phyloP scores from a whole-genome alignment of 2,113 vertebrate genomes.

The Zingel zingel region DNA sequence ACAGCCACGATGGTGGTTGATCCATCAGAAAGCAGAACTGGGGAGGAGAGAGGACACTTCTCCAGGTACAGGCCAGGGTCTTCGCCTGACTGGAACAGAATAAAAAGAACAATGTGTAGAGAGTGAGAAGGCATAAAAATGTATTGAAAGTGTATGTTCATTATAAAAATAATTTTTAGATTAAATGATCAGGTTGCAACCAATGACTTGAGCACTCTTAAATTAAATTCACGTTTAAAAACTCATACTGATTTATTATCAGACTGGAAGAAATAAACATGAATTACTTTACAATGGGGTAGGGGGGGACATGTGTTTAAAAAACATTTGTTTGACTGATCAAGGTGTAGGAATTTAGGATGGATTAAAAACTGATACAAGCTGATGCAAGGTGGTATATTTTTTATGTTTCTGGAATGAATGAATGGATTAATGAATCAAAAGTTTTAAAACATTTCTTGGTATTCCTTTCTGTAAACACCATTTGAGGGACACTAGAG shows the following conservation, averaged over 20 bases:
- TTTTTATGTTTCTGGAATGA: too few relatives aligned
- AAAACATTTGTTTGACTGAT: neutral
- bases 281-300: neutral
- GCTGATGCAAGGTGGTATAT: too few relatives aligned
- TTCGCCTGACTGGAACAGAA: conserved; percentile 15
- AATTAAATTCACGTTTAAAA: neutral
- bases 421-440: too few relatives aligned
- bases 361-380: too few relatives aligned
- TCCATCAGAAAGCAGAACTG: conserved; percentile 18
- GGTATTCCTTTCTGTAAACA: too few relatives aligned
- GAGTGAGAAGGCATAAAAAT: too few relatives aligned
- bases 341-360: too few relatives aligned
- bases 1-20: conserved; percentile 11
- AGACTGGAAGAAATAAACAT: neutral
- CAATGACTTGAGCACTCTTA: neutral
- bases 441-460: too few relatives aligned
- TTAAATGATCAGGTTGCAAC: conserved; percentile 12
- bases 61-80: neutral
- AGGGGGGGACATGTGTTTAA: too few relatives aligned
- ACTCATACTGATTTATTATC: neutral
- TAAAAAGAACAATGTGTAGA: neutral
- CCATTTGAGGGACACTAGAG: too few relatives aligned
- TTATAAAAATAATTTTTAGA: too few relatives aligned
- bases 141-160: too few relatives aligned
- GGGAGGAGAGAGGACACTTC: conserved; percentile 14